Conservation (phyloP, 1,140 invertebrate species). For the Diabrotica undecimpunctata region DNA sequence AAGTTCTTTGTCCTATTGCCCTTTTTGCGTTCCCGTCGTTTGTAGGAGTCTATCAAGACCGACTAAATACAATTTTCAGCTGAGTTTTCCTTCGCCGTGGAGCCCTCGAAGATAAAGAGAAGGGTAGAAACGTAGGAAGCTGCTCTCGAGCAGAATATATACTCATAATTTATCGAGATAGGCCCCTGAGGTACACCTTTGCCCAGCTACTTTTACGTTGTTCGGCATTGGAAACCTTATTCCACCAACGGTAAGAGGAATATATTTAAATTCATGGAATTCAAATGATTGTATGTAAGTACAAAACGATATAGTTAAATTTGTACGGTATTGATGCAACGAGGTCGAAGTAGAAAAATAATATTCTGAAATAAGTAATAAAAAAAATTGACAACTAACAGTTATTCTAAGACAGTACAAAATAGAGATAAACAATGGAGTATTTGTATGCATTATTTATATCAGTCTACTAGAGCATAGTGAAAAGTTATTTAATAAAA, state of each 20-base stretch:
- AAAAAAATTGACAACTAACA: too few species aligned
- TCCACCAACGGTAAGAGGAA: neutral
- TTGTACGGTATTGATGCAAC: too few species aligned
- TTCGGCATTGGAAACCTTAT: neutral
- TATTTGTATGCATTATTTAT: too few species aligned
- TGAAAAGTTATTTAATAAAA: too few species aligned
- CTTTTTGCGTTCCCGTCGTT: neutral
- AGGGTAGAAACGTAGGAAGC: constrained; percentile 1
- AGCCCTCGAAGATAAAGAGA: constrained; percentile 1
- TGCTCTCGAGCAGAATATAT: constrained; percentile 3
- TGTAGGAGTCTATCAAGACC: constrained; percentile 4
- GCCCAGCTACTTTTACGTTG: neutral
- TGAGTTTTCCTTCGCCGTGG: neutral
- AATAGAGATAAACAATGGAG: too few species aligned
- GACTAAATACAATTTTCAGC: constrained; percentile 12
- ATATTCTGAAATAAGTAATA: too few species aligned
- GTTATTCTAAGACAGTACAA: too few species aligned
- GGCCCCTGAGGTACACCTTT: constrained; percentile 11
- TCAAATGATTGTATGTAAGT: too few species aligned
- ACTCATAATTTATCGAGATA: constrained; percentile 13
- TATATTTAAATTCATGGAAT: too few species aligned
- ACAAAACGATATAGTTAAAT: too few species aligned
- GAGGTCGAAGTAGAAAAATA: too few species aligned
- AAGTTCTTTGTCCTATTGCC: neutral
- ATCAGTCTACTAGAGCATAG: too few species aligned